Evolutionary conservation across 2,888 invertebrate species (phyloP), one percentile per base, ranked within the genome.

Genomic region (Drosophila rellima): DNA sequence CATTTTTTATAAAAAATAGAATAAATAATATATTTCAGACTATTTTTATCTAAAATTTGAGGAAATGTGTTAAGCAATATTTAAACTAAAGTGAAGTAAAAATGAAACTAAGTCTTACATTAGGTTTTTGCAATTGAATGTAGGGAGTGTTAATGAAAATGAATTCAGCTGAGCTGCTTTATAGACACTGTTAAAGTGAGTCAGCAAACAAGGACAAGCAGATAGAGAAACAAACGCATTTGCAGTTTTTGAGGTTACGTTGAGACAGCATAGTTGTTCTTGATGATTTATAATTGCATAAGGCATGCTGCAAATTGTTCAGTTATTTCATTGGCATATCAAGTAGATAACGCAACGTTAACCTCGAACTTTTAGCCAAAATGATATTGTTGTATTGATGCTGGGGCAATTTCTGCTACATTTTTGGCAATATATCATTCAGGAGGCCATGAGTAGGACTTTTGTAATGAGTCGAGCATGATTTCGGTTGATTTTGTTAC

Each of bases 401-500:
- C 23, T 59, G 31, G 15, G 11, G 17, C 17, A 23, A 47, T 39
- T n/a, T 20, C 11, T 3, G 18, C 18, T 7, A 2, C 13, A 17
- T 54, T 23, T 44, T 17, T 37, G 18, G 42, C 50, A 54, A 40
- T 52, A 33, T 42, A 54, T 61, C 71, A 56, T 35, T 62, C 55
- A 63, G 63, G 55, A 15, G 64, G 70, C 63, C 50, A 71, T 83
- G 83, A 83, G 64, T 69, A 59, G 68, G 60, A 65, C 77, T 86
- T 83, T 86, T 78, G 75, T 87, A 83, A 83, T 83, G 83, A 82
- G 82, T 50, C 65, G 63, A 84, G 85, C 72, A 83, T 83, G 87
- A 83, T 84, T 87, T 71, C 48, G 69, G 62, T 50, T 65, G 72
- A 77, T 77, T 70, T 66, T 61, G 48, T 45, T 29, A 4, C 13